Evolutionary conservation across 2,888 invertebrate genomes (phyloP), one percentile per base, ranked within the genome.

Genomic region (Nasonia oneida): DNA sequence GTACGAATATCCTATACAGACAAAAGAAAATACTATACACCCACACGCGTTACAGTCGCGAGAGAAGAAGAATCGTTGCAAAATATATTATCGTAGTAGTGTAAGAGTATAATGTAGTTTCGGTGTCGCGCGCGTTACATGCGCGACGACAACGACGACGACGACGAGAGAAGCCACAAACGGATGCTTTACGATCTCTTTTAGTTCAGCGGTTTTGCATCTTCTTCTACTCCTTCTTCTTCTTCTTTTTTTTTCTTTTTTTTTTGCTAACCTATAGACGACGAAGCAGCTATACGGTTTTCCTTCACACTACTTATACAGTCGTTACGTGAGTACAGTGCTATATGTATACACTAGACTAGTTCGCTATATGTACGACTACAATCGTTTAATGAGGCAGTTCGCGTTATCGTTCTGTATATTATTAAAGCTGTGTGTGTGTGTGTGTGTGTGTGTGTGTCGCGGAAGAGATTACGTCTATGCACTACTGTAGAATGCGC

Each of bases 331-430:
- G n/a, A 42, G 18, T 71, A 73, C 73, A 37, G 5, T 15, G 29
- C 23, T 81, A 37, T 1, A 1, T 29, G 29, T 29, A 29, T 42
- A 5, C 61, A 70, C 42, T 42, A 57, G 3, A n/a, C n/a, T 23
- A 80, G 33, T 53, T 70, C 18, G 57, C 23, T 29, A 74, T 39
- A 39, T 23, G 12, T 47, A 12, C 10, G 10, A 29, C 61, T 81
- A 61, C 81, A 74, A 37, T 81, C 74, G 74, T 81, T 61, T 74
- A 81, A 81, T 81, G 81, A 81, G 81, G 73, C 81, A 81, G 81
- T 74, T 81, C 14, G 81, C 74, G 73, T 81, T 81, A 81, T 81
- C 57, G 74, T 57, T 80, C 33, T 33, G 6, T 70, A 5, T 37
- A n/a, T 78, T 79, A 79, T 53, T 67, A 79, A 79, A 79, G 67